phyloP scores from a whole-genome alignment of 2,797 vertebrate genomes.

The Cyclopterus lumpus region DNA sequence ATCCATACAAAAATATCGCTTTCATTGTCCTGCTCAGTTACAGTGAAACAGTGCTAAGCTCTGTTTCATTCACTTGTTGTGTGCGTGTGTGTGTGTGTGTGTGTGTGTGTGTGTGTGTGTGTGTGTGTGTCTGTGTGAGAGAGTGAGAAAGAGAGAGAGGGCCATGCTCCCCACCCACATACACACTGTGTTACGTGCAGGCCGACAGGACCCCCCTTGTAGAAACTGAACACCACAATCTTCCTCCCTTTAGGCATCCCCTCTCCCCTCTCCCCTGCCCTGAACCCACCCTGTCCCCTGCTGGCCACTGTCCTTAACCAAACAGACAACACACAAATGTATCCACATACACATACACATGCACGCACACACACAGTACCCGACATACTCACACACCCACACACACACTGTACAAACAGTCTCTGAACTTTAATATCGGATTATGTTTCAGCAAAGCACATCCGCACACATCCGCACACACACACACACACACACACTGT shows the following conservation, averaged over 20 bases:
- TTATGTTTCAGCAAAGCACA: constrained; percentile 70
- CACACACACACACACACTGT: constrained; percentile 35
- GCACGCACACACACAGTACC: constrained; percentile 33
- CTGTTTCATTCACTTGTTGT: constrained; percentile 33
- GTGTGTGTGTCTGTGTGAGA: background rate
- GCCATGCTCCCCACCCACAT: constrained; percentile 82
- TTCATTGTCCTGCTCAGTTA: constrained; percentile 41
- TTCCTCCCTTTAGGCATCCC: constrained; percentile 84
- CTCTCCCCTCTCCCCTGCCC: constrained; percentile 89
- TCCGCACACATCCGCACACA: constrained; percentile 33
- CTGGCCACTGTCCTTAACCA: constrained; percentile 80
- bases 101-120: background rate
- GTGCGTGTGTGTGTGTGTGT: background rate
- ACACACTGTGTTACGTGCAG: constrained; percentile 85
- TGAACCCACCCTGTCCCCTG: constrained; percentile 89
- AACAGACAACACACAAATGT: constrained; percentile 67
- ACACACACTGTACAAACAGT: constrained; percentile 72
- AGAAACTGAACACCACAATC: constrained; percentile 79
- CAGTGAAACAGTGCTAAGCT: constrained; percentile 10
- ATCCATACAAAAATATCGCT: constrained; percentile 46
- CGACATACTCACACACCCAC: constrained; percentile 50
- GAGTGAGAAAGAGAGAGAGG: constrained; percentile 27
- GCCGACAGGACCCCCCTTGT: constrained; percentile 72
- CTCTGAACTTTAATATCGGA: constrained; percentile 74
- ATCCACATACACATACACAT: constrained; percentile 28